Base-by-base conservation (phyloP, 2,797 vertebrate species). In the Tenualosa thibaudeaui region DNA sequence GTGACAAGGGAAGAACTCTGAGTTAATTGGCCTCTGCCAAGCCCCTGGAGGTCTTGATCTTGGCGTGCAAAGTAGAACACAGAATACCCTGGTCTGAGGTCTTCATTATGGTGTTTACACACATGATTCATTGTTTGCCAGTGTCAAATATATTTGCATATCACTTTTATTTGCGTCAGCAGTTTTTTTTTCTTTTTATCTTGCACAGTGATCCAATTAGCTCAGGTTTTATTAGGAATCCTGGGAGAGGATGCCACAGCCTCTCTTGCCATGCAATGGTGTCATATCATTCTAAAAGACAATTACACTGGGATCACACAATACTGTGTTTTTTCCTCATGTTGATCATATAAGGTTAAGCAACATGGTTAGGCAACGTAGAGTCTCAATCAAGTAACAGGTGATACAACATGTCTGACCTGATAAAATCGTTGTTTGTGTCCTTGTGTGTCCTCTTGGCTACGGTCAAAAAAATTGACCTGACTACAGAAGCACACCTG, bases 11-110 rank as follows among this genome's bases (percentile, higher is more conserved):
- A 53, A 53, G 51, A 13, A 40, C 68, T 40, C 68, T 86, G 85
- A 87, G 87, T 82, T 84, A 84, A 85, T 90, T 87, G 88, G 84
- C 88, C 86, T 90, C 85, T 86, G 85, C 37, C 82, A 37, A 84
- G 58, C 82, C 87, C 88, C 37, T 12, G 5, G 71, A 46, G 40
- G 71, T 22, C 71, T 40, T 22, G 17, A 75, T 75, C 68, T 43
- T 75, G 37, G 68, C 68, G 43, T 7, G 5, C 15, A 71, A 10
- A 75, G 26, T 37, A 75, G 31, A 75, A 31, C 31, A 75, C 68
- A 75, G 31, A 75, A 40, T 2, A 31, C 40, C 68, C 68, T 31
- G 17, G 85, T 5, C 37, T 60, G 54, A 22, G 83, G 87, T 68
- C 87, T 88, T 90, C 78, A 87, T 90, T 85, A 87, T 75, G 85